Conservation (phyloP, 2,113 vertebrate species). For the chimpanzee (Pan troglodytes) region DNA sequence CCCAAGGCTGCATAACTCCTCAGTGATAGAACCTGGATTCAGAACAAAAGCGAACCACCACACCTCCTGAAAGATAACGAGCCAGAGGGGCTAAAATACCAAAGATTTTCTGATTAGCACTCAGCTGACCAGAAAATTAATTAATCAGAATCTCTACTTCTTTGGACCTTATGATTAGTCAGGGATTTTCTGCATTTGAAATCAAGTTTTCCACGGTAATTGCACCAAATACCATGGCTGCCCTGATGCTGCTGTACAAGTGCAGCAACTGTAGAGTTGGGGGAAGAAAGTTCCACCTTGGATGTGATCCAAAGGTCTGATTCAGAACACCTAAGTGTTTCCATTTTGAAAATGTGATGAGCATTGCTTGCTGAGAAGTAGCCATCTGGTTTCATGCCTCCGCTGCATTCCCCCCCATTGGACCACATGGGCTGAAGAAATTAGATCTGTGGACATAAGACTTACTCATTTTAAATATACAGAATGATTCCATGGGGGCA, state of each 20-base stretch:
- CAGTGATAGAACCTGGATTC: neutral
- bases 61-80: neutral
- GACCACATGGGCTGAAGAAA: neutral
- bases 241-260: neutral
- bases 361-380: neutral
- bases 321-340: neutral
- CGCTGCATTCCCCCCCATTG: neutral
- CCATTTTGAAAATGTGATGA: neutral
- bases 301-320: neutral
- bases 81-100: neutral
- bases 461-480: neutral
- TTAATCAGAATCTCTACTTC: slow-evolving; percentile 25
- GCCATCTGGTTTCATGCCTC: neutral
- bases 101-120: neutral
- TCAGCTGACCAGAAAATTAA: slow-evolving; percentile 51
- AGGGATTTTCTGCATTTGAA: slow-evolving; percentile 37
- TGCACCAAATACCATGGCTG: neutral
- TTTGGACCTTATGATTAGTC: neutral
- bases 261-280: fast-evolving
- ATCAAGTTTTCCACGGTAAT: neutral
- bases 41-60: neutral
- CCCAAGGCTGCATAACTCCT: neutral
- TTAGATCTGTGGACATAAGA: neutral
- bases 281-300: neutral
- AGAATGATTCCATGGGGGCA: neutral